phyloP scores from a whole-genome alignment of 2,797 vertebrate genomes.

The Sebastes itinus region DNA sequence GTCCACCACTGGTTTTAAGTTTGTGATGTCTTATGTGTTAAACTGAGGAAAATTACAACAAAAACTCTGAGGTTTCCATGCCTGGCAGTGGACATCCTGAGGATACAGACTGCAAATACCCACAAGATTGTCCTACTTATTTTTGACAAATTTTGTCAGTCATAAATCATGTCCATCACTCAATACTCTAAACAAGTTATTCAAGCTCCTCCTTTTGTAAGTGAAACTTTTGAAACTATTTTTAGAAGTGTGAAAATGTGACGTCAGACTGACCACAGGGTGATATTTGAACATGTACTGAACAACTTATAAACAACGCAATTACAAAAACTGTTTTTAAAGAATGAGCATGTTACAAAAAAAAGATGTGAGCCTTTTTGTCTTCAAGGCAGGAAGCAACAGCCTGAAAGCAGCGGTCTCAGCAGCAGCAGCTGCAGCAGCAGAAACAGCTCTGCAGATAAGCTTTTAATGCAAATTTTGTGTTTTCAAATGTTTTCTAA shows the following conservation, averaged over 20 bases:
- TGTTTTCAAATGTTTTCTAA: neutral
- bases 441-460: neutral
- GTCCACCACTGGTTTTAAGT: neutral
- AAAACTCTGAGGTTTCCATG: too few species aligned
- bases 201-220: neutral
- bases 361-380: neutral
- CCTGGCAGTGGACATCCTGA: neutral
- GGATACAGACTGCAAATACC: neutral
- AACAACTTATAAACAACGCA: neutral
- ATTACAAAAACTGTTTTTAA: neutral
- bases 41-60: neutral
- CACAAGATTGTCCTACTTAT: neutral
- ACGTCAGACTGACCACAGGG: neutral
- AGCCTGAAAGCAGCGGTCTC: neutral
- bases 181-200: neutral
- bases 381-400: slow-evolving; percentile 11
- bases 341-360: neutral
- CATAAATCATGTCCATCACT: neutral
- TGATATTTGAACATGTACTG: neutral
- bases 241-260: neutral
- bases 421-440: neutral
- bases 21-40: neutral
- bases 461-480: neutral
- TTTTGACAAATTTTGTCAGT: neutral
- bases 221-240: neutral